Conservation (phyloP, 2,113 vertebrate species). For the Brachyistius frenatus region DNA sequence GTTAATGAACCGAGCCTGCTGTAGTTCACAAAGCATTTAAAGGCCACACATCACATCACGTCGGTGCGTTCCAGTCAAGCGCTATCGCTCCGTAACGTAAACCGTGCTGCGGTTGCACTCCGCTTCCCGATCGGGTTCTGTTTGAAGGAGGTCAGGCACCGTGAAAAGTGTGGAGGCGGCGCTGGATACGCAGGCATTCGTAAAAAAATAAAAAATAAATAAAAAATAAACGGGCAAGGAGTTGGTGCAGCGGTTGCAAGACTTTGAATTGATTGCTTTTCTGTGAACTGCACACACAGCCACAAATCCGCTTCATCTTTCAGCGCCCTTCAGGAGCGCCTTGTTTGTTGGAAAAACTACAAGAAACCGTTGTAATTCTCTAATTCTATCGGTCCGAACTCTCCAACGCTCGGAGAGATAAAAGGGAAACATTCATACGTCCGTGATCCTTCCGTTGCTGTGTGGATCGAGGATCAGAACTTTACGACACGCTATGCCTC, state of each 20-base stretch:
- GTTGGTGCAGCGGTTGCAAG: conserved; percentile 15
- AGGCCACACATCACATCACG: conserved; percentile 18
- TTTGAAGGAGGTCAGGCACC: conserved; percentile 1
- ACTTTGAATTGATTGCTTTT: background rate
- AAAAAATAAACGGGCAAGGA: too few species aligned
- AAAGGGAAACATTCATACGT: background rate
- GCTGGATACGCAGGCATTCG: background rate
- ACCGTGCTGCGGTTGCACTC: conserved; percentile 15
- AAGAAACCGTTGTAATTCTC: too few species aligned
- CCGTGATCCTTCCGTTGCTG: background rate
- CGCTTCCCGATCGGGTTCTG: conserved; percentile 3
- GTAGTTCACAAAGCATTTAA: conserved; percentile 3
- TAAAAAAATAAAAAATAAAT: too few species aligned
- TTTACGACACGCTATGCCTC: background rate
- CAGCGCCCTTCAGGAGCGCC: background rate
- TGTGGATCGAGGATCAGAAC: background rate
- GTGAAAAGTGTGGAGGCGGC: conserved; percentile 7
- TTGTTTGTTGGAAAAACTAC: too few species aligned
- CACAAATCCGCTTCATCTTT: background rate
- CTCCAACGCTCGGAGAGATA: background rate
- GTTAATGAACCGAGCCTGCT: conserved; percentile 38
- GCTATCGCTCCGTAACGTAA: conserved; percentile 23
- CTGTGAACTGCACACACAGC: background rate
- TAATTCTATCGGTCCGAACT: background rate
- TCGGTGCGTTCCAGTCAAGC: conserved; percentile 45